These are phyloP conservation scores for Epizoanthus stellaris DNA, from an alignment of 92 coral and sea anemone species.

Conservation along the genomic window DNA sequence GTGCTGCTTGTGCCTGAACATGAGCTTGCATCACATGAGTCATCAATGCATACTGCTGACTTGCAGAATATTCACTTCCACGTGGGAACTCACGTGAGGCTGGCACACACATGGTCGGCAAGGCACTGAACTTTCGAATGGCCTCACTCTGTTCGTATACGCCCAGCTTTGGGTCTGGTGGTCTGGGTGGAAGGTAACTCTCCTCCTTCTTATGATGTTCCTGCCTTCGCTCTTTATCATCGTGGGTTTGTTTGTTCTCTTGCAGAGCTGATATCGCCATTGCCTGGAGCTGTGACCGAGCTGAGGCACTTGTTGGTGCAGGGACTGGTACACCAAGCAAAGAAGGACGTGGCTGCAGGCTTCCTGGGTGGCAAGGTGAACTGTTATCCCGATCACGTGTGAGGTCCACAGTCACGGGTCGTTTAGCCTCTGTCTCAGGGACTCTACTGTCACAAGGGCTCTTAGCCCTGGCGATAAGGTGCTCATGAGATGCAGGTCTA, in stretches of 20 bases:
- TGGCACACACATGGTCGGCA: conserved; percentile 63
- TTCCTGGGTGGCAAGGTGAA: conserved; percentile 44
- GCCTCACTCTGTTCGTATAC: conserved; percentile 90
- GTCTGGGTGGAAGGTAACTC: conserved; percentile 66
- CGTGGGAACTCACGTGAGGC: conserved; percentile 71
- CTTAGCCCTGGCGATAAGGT: neutral
- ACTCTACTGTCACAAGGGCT: conserved; percentile 37
- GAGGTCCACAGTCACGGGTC: conserved; percentile 76
- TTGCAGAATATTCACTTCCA: conserved; percentile 62
- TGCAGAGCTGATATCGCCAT: conserved; percentile 70
- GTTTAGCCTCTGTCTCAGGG: conserved; percentile 49
- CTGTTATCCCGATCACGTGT: conserved; percentile 63
- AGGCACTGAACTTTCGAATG: conserved; percentile 75
- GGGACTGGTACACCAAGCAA: conserved; percentile 31
- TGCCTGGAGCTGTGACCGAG: conserved; percentile 85
- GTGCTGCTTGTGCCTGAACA: conserved; percentile 60
- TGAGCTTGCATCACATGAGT: conserved; percentile 54
- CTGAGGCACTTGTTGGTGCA: conserved; percentile 61
- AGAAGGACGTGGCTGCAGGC: conserved; percentile 15
- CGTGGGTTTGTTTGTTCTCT: conserved; percentile 55
- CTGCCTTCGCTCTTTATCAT: conserved; percentile 56
- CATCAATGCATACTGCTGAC: conserved; percentile 64
- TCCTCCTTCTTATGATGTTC: conserved; percentile 57
- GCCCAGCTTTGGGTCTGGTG: conserved; percentile 87
- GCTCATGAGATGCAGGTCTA: conserved; percentile 32